These are phyloP conservation scores for Limnephilus marmoratus DNA, from an alignment of 2,888 invertebrate genomes.

Conservation along the genomic window DNA sequence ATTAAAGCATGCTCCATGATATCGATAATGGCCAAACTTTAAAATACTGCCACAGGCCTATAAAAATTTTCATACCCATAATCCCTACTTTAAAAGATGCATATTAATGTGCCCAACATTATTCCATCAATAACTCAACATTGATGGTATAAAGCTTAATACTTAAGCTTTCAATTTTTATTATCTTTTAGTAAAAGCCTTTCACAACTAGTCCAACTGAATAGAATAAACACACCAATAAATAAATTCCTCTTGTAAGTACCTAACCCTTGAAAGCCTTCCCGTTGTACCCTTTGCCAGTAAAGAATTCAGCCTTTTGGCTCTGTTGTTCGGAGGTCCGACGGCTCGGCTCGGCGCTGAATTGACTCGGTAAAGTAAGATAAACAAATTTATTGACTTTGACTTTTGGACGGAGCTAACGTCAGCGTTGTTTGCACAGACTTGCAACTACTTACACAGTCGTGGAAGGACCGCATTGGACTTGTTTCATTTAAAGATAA, in stretches of 20 bases:
- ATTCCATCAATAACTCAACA: no score
- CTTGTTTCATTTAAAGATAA: background rate
- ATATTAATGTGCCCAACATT: no score
- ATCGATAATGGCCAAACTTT: no score
- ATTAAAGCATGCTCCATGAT: no score
- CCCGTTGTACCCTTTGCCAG: background rate
- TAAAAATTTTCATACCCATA: no score
- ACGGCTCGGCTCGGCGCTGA: background rate
- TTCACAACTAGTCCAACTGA: background rate
- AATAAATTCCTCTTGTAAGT: background rate
- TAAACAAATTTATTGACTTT: slow-evolving; percentile 29
- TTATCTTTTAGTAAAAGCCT: background rate
- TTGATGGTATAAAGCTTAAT: background rate
- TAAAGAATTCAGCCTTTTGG: background rate
- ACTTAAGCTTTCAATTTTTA: background rate
- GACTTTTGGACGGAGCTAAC: slow-evolving; percentile 22
- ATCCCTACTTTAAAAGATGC: no score
- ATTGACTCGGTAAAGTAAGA: background rate
- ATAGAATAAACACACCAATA: background rate
- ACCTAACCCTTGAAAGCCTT: background rate
- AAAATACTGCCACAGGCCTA: no score
- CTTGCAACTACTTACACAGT: slow-evolving; percentile 9
- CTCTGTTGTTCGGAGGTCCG: background rate
- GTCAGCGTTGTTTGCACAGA: slow-evolving; percentile 22
- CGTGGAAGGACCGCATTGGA: background rate